Conservation (phyloP, 2,797 vertebrate species). For the Myioborus miniatus region DNA sequence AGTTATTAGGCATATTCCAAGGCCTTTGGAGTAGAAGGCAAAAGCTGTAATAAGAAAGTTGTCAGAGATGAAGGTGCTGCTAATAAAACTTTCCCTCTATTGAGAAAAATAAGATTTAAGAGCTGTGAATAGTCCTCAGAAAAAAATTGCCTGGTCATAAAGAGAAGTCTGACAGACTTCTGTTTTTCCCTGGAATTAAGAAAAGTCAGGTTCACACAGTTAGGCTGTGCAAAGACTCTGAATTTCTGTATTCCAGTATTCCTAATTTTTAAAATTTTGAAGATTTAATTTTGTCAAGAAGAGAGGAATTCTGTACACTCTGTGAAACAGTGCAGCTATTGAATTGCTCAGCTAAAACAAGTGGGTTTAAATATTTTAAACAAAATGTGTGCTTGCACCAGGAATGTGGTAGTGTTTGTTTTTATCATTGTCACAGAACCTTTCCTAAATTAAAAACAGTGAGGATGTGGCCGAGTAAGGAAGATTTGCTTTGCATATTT, state of each 20-base stretch:
- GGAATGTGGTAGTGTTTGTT: not conserved
- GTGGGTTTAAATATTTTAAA: not conserved
- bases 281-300: not conserved
- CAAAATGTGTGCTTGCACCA: not conserved
- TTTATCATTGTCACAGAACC: not conserved
- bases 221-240: not conserved
- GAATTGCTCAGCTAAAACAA: not conserved
- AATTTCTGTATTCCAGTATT: not conserved
- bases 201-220: not conserved
- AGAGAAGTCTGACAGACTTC: not conserved
- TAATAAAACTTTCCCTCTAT: not conserved
- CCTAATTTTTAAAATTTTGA: not conserved
- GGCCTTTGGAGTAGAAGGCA: not conserved
- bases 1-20: not conserved
- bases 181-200: not conserved
- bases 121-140: not conserved
- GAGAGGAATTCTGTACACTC: not conserved
- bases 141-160: not conserved
- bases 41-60: conserved; percentile 4
- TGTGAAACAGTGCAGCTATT: not conserved
- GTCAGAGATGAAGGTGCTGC: conserved; percentile 19
- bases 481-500: not conserved
- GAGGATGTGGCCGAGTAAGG: not conserved
- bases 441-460: not conserved
- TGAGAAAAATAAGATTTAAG: conserved; percentile 33